A percentile compares a stretch with the other conserved stretches of the same genome.
Conservation (phyloP, 2,888 invertebrate species). For the Tipula lateralis region DNA sequence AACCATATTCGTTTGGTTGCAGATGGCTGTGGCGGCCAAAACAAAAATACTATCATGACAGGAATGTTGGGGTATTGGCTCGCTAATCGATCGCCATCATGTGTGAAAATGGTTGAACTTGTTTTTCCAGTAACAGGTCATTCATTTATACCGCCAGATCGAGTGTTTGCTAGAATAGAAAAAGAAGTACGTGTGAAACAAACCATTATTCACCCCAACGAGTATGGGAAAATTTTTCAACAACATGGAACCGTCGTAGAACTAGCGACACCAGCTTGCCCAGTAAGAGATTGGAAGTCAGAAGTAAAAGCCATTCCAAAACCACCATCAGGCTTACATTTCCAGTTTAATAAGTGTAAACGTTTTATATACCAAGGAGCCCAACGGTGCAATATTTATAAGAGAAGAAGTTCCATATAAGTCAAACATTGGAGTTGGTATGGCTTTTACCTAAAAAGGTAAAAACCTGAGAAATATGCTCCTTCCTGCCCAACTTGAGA, state of each 20-base stretch:
- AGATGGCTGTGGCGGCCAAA: too few species aligned
- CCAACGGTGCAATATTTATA: too few species aligned
- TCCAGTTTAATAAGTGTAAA: not conserved
- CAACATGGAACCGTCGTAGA: not conserved
- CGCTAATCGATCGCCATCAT: not conserved
- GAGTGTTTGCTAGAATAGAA: too few species aligned
- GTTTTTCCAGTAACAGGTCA: too few species aligned
- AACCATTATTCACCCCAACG: not conserved
- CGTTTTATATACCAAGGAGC: not conserved
- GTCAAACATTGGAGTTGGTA: too few species aligned
- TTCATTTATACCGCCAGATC: too few species aligned
- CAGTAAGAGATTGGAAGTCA: not conserved
- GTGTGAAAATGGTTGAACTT: too few species aligned
- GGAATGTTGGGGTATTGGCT: constrained; percentile 38
- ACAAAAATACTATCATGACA: constrained; percentile 39
- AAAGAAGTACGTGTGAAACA: not conserved
- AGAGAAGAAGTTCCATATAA: too few species aligned
- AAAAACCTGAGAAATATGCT: too few species aligned
- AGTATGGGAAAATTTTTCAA: not conserved
- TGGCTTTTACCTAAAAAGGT: too few species aligned
- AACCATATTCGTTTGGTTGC: constrained; percentile 38
- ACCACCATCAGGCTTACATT: not conserved
- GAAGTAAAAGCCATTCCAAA: too few species aligned
- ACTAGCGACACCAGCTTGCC: not conserved
- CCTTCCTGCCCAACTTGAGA: too few species aligned